Evolutionary conservation across 2,888 invertebrate species (phyloP), one percentile per base, ranked within the genome.

Genomic region (Hemicrepidius hirtus): DNA sequence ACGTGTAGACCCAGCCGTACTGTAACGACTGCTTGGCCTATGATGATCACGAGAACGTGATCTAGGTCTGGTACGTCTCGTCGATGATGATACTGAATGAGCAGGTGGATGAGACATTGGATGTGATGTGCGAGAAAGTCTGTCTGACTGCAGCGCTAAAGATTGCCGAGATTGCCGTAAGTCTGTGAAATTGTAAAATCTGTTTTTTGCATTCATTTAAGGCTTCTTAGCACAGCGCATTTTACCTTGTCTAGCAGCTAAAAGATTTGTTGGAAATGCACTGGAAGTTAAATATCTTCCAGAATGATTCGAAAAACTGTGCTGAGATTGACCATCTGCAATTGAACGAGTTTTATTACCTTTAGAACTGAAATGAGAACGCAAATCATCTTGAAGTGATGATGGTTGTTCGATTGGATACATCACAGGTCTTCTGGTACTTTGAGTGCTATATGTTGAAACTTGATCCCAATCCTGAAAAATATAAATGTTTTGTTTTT

Each of bases 371-470:
- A 94, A 93, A 79, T 90, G 90, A 37, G 90, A 88, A 76, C 95
- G 91, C 85, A 94, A 89, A 80, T 96, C 95, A 81, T 96, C 96
- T 60, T 82, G 82, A 76, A 91, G 87, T 79, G 90, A 90, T 72
- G 91, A 90, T 5, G 86, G 85, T 81, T 88, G 88, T 76, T 94
- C 93, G 77, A 92, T 88, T 20, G 92, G 91, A 87, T 95, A 97
- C 85, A 96, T 94, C 80, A 95, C 90, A 59, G 96, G 96, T 78
- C 97, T 89, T 76, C 96, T 96, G 86, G 95, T 95, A 82, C 96
- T 96, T 83, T 96, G 92, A 77, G 95, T 94, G 86, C 97, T 97
- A 85, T 97, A 97, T 63, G 95, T 95, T 46, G 97, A 97, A 75
- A 96, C 94, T 84, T 94, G 94, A 85, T 95, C 95, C 94, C 94